These are phyloP conservation scores for Silurus glanis DNA, from an alignment of 2,113 vertebrate species.

Conservation along the genomic window DNA sequence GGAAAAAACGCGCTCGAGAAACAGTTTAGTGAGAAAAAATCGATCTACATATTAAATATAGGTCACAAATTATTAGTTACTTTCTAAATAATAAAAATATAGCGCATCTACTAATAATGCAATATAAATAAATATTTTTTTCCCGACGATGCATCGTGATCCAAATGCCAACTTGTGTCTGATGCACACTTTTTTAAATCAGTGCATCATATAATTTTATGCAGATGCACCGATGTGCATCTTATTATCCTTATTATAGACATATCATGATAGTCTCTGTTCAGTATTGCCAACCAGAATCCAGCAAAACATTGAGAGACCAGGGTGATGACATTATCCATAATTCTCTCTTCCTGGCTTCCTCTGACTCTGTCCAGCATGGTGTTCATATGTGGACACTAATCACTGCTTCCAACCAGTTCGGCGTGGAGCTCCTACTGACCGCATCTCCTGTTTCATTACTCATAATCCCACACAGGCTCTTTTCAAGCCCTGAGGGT, in stretches of 20 bases:
- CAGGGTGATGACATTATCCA: background rate
- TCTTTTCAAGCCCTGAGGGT: slow-evolving; percentile 44
- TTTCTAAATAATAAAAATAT: too few species aligned
- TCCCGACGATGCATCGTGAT: too few species aligned
- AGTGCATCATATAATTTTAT: too few species aligned
- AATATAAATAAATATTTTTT: too few species aligned
- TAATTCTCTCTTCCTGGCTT: background rate
- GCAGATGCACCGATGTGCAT: too few species aligned
- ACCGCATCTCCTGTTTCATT: slow-evolving; percentile 65
- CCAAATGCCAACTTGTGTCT: too few species aligned
- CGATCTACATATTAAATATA: too few species aligned
- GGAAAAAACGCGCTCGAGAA: too few species aligned
- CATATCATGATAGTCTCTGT: background rate
- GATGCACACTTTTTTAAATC: too few species aligned
- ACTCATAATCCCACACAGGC: slow-evolving; percentile 60
- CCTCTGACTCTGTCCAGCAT: slow-evolving; percentile 24
- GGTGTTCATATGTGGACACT: slow-evolving; percentile 19
- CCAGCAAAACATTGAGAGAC: background rate
- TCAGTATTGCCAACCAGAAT: background rate
- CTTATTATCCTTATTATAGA: background rate
- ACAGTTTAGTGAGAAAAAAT: too few species aligned
- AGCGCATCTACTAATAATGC: too few species aligned
- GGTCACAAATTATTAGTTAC: too few species aligned
- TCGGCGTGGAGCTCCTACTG: slow-evolving; percentile 44
- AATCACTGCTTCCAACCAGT: slow-evolving; percentile 37